Conservation (phyloP, 2,888 invertebrate genomes). For the Erannis defoliaria region DNA sequence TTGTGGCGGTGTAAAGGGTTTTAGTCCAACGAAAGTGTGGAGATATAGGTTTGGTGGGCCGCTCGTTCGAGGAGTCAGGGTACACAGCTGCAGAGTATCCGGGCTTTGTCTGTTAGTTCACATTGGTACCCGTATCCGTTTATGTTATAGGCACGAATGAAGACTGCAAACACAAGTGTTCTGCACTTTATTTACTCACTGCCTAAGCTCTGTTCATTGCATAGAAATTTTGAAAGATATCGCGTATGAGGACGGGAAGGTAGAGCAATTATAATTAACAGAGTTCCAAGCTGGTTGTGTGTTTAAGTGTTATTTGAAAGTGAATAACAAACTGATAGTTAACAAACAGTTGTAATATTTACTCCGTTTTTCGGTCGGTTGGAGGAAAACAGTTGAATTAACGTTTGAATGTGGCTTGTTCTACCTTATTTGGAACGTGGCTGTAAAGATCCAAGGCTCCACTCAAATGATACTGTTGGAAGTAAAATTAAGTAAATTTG, state of each 20-base stretch:
- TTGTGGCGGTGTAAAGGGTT: constrained; percentile 7
- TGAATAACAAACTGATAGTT: constrained; percentile 7
- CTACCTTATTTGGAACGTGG: not conserved
- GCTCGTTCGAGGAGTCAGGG: constrained; percentile 51
- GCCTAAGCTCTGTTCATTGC: constrained; percentile 17
- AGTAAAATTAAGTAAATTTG: too few species aligned
- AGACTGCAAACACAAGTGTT: constrained; percentile 46
- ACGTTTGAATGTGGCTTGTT: constrained; percentile 1
- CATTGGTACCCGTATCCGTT: constrained; percentile 22
- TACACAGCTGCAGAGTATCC: constrained; percentile 77
- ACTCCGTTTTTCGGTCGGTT: not conserved
- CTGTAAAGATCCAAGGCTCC: not conserved
- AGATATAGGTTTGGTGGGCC: constrained; percentile 30
- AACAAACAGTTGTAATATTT: constrained; percentile 4
- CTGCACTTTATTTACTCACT: constrained; percentile 37
- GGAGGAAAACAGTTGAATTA: not conserved
- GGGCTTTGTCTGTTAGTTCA: constrained; percentile 52
- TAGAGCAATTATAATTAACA: constrained; percentile 25
- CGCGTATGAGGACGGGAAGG: constrained; percentile 16
- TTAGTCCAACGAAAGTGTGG: constrained; percentile 32
- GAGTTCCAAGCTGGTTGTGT: constrained; percentile 12
- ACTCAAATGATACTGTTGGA: too few species aligned
- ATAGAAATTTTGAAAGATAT: constrained; percentile 19
- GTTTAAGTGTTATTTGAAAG: constrained; percentile 6
- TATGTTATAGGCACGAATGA: constrained; percentile 28